Evolutionary conservation across 2,888 invertebrate species (phyloP).

Genomic region (Torymus tubicola): DNA sequence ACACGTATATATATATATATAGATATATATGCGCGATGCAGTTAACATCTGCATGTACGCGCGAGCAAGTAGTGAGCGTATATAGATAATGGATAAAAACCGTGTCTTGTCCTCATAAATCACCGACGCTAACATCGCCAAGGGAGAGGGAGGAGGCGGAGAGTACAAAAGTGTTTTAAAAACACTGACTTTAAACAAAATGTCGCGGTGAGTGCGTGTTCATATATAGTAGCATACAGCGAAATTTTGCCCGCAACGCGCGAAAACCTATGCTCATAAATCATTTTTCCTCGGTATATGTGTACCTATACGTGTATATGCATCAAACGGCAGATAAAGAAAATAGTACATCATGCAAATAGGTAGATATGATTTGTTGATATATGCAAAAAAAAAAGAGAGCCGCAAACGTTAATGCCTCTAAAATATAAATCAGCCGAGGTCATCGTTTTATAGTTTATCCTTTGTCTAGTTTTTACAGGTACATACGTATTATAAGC

Average conservation of each 20-base stretch:
- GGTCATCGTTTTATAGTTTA: neutral
- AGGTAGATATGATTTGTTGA: conserved; percentile 14
- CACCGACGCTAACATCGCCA: conserved; percentile 45
- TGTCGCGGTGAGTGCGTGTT: neutral
- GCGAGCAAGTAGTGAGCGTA: too few relatives aligned
- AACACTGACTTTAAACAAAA: conserved; percentile 25
- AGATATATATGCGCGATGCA: conserved; percentile 23
- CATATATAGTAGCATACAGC: neutral
- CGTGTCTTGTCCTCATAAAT: conserved; percentile 57
- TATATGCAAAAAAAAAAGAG: conserved; percentile 3
- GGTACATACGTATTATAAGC: too few relatives aligned
- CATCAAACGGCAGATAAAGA: conserved; percentile 20
- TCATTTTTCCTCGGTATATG: neutral
- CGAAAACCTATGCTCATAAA: conserved; percentile 34
- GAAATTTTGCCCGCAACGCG: conserved; percentile 26
- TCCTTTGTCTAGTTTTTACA: conserved; percentile 8
- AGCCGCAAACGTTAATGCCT: conserved; percentile 7
- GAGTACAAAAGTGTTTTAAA: conserved; percentile 12
- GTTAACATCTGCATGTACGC: conserved; percentile 39
- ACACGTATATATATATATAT: conserved; percentile 25
- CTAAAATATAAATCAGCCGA: conserved; percentile 18
- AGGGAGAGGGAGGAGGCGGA: neutral
- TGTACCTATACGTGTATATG: too few relatives aligned
- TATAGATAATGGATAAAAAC: conserved; percentile 54
- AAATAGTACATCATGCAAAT: conserved; percentile 33